Evolutionary conservation across 2,888 invertebrate species (phyloP), one percentile per base, ranked within the genome.

Genomic region (Alviniconcha strummeri): DNA sequence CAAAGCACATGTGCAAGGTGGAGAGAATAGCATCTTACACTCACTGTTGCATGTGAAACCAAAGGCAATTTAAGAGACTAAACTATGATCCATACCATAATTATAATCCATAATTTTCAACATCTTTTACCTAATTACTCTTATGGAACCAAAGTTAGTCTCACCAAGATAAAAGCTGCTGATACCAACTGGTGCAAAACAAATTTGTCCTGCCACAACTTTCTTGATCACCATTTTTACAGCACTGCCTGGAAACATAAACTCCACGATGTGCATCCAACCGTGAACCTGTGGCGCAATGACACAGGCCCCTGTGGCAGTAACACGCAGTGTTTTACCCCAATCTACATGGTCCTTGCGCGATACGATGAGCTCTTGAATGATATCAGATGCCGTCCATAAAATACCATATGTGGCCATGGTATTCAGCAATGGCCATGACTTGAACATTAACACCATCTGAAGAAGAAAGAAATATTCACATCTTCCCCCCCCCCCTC

Each of bases 81-180:
- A 36, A 36, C 3, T 36, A 36, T 36, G 36, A 36, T 36, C 36
- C 36, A 36, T 36, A 36, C 36, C 36, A 36, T 36, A 36, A 36
- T 36, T 36, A 36, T 36, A 36, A 36, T 36, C 36, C 36, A 36
- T 36, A 36, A 36, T 36, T 36, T 36, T 36, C 36, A 36, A 36
- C 36, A 36, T 36, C 36, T 36, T 36, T 36, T 36, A 36, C 36
- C 36, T 36, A 36, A 36, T 36, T 36, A 36, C 36, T 36, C 36
- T 36, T 36, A 36, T 36, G 36, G 36, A 36, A 36, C 36, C 36
- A 36, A 36, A 36, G 36, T 36, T 36, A 36, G 60, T 57, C 78
- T 86, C 86, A 90, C 90, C 82, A 11, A 86, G 83, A 82, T 89
- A 90, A 82, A 90, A 90, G 11, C 85, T 84, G 72, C 86, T 84